phyloP scores from a whole-genome alignment of 1,140 invertebrate species.

The Steinernema khuongi region DNA sequence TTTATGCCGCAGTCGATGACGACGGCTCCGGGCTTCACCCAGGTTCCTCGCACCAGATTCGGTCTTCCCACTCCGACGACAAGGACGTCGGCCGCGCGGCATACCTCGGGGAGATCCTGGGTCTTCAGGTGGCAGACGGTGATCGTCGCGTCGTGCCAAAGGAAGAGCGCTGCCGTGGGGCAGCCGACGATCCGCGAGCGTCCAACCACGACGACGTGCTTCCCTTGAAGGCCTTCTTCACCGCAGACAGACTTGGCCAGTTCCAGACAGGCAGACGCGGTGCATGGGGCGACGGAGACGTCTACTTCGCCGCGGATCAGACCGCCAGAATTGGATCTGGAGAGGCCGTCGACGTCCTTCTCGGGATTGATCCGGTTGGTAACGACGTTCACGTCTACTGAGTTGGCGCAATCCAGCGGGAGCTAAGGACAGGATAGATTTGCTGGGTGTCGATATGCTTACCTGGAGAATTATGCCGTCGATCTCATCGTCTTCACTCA shows the following conservation, averaged over 20 bases:
- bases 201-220: conserved; percentile 84
- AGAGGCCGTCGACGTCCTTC: conserved; percentile 57
- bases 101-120: conserved; percentile 51
- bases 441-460: background rate
- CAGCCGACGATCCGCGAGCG: conserved; percentile 95
- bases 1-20: conserved; percentile 99
- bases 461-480: conserved; percentile 58
- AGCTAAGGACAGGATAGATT: conserved; percentile 34
- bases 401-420: conserved; percentile 47
- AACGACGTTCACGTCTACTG: conserved; percentile 46
- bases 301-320: conserved; percentile 52
- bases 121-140: conserved; percentile 88
- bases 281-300: conserved; percentile 51
- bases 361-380: conserved; percentile 49
- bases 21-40: conserved; percentile 94
- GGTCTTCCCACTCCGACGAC: conserved; percentile 88
- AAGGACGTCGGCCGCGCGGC: conserved; percentile 77
- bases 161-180: conserved; percentile 83
- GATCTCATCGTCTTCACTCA: conserved; percentile 49
- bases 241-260: conserved; percentile 49
- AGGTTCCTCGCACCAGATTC: conserved; percentile 82
- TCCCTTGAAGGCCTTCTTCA: conserved; percentile 69
- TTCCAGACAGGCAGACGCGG: conserved; percentile 53
- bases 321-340: conserved; percentile 52
- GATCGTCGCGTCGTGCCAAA: conserved; percentile 76